Conservation (phyloP, 2,888 invertebrate genomes). For the Leptopilina myrica region DNA sequence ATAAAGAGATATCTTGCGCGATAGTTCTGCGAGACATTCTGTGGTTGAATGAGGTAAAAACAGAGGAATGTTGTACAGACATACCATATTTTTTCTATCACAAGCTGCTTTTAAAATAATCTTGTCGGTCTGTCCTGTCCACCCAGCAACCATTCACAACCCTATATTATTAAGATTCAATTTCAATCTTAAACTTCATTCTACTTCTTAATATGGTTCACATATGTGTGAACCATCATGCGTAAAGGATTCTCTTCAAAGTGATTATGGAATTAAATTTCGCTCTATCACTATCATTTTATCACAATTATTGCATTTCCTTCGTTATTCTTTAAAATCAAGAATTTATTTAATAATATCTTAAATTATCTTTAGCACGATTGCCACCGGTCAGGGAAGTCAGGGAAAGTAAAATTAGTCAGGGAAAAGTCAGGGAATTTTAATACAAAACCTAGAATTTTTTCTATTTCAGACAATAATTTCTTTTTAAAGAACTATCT, state of each 20-base stretch:
- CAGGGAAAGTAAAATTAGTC: too few relatives aligned
- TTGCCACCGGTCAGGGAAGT: too few relatives aligned
- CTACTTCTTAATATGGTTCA: neutral
- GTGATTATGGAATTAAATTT: neutral
- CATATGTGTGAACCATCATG: neutral
- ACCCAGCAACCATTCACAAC: slow-evolving; percentile 19
- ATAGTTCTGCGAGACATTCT: slow-evolving; percentile 24
- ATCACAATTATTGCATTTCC: neutral
- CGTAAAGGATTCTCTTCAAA: neutral
- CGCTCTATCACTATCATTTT: neutral
- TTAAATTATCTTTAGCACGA: too few relatives aligned
- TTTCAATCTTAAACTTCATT: neutral
- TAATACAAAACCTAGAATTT: too few relatives aligned
- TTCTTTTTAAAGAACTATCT: too few relatives aligned
- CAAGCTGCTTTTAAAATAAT: slow-evolving; percentile 16
- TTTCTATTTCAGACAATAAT: too few relatives aligned
- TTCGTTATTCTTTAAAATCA: too few relatives aligned
- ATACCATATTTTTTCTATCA: slow-evolving; percentile 25
- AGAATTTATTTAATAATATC: too few relatives aligned
- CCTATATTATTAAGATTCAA: slow-evolving; percentile 32
- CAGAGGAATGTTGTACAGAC: slow-evolving; percentile 37
- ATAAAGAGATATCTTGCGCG: slow-evolving; percentile 40
- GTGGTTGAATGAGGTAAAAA: slow-evolving; percentile 33
- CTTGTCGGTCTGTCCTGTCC: slow-evolving; percentile 31
- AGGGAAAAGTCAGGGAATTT: too few relatives aligned